A percentile compares a stretch with the other conserved stretches of the same genome.
Conservation (phyloP, 2,113 vertebrate species). For the Neofelis nebulosa region DNA sequence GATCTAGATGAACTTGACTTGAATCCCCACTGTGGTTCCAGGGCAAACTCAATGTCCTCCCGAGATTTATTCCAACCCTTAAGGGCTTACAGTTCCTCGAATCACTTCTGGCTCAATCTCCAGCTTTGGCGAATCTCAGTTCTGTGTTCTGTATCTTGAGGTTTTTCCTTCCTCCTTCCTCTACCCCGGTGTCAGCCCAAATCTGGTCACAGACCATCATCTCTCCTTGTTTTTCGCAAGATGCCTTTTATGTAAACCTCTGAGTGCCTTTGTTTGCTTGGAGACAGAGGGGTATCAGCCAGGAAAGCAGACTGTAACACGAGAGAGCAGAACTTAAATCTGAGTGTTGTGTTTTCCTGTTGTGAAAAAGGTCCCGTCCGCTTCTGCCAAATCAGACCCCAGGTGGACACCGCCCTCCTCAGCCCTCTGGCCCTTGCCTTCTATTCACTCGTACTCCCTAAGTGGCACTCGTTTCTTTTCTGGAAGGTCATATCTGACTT, state of each 20-base stretch:
- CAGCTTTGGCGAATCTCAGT: not conserved
- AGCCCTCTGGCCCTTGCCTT: accelerated
- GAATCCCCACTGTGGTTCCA: not conserved
- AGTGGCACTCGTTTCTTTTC: not conserved
- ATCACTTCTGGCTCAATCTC: not conserved
- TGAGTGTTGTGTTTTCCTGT: not conserved
- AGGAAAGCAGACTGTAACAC: accelerated
- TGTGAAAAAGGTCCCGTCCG: not conserved
- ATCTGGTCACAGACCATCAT: not conserved
- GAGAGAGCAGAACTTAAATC: not conserved
- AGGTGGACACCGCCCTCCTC: not conserved
- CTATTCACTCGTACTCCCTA: too few species aligned
- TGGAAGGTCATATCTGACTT: not conserved
- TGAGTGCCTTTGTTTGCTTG: not conserved
- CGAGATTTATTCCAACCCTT: not conserved
- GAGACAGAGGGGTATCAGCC: not conserved
- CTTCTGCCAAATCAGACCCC: not conserved
- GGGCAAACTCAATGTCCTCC: not conserved
- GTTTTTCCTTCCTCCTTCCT: not conserved
- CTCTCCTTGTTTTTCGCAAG: not conserved
- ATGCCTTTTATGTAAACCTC: not conserved
- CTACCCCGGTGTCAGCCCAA: not conserved
- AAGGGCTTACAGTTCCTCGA: not conserved
- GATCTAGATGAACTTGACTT: not conserved
- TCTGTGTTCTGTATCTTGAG: not conserved